phyloP scores from a whole-genome alignment of 2,888 invertebrate genomes.

The Selenia dentaria region DNA sequence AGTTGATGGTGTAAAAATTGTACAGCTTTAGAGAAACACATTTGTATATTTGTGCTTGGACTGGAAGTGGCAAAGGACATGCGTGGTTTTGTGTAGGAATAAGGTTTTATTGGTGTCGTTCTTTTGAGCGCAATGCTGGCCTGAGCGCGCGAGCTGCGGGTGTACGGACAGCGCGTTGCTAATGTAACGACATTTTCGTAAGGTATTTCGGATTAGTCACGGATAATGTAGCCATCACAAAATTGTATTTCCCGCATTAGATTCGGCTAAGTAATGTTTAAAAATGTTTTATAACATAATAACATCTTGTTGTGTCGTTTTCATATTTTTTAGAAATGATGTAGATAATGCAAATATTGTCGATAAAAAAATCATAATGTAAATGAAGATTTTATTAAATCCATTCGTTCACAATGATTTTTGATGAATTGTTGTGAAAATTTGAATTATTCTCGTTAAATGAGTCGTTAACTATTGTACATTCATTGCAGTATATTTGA shows the following conservation, averaged over 20 bases:
- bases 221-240: slow-evolving; percentile 78
- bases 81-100: slow-evolving; percentile 63
- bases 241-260: slow-evolving; percentile 69
- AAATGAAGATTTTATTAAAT: slow-evolving; percentile 51
- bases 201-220: slow-evolving; percentile 71
- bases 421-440: slow-evolving; percentile 72
- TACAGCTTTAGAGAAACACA: slow-evolving; percentile 73
- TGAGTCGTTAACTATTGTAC: slow-evolving; percentile 72
- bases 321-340: slow-evolving; percentile 77
- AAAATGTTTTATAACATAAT: slow-evolving; percentile 62
- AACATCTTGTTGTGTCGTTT: slow-evolving; percentile 80
- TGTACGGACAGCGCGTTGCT: slow-evolving; percentile 18
- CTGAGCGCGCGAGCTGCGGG: slow-evolving; percentile 1
- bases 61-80: slow-evolving; percentile 60
- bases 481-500: slow-evolving; percentile 72
- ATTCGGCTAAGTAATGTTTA: slow-evolving; percentile 68
- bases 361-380: slow-evolving; percentile 57
- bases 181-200: slow-evolving; percentile 52
- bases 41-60: slow-evolving; percentile 81
- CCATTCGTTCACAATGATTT: slow-evolving; percentile 58
- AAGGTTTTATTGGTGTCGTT: slow-evolving; percentile 53
- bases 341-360: slow-evolving; percentile 69
- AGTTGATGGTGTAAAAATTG: slow-evolving; percentile 73
- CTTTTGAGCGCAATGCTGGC: slow-evolving; percentile 36
- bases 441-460: slow-evolving; percentile 73